A percentile compares a stretch with the other conserved stretches of the same genome.
Conservation (phyloP, 2,113 vertebrate genomes). For the Saimiri boliviensis region DNA sequence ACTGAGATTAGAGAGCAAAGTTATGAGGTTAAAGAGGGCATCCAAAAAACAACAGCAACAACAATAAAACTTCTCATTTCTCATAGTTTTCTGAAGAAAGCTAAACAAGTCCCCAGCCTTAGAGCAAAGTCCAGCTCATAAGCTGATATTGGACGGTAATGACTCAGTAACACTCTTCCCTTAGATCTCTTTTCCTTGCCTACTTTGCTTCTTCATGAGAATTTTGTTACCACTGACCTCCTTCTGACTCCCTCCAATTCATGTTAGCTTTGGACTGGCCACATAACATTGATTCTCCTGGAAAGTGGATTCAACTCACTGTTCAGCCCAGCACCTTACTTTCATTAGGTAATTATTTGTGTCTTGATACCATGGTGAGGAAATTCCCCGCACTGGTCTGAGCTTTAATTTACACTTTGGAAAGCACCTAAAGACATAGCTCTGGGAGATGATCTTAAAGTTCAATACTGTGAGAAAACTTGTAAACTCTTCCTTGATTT, state of each 20-base stretch:
- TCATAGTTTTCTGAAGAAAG: constrained; percentile 19
- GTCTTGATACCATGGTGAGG: neutral
- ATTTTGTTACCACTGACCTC: neutral
- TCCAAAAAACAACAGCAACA: no score
- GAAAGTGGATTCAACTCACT: neutral
- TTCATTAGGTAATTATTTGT: constrained; percentile 38
- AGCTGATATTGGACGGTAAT: neutral
- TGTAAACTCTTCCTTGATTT: constrained; percentile 38
- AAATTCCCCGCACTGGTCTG: neutral
- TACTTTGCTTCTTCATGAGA: neutral
- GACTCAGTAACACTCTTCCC: neutral
- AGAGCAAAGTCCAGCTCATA: neutral
- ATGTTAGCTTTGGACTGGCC: constrained; percentile 2
- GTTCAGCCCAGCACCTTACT: neutral
- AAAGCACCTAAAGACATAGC: constrained; percentile 45
- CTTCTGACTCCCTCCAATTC: neutral
- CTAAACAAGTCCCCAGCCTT: neutral
- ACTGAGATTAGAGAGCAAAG: neutral
- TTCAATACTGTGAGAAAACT: neutral
- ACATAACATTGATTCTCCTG: constrained; percentile 32
- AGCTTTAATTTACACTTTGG: constrained; percentile 48
- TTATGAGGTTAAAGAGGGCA: neutral
- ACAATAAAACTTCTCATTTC: neutral
- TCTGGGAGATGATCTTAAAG: constrained; percentile 19
- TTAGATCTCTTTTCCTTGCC: neutral